Conservation (phyloP, 2,113 vertebrate genomes). For the Rutilus rutilus region DNA sequence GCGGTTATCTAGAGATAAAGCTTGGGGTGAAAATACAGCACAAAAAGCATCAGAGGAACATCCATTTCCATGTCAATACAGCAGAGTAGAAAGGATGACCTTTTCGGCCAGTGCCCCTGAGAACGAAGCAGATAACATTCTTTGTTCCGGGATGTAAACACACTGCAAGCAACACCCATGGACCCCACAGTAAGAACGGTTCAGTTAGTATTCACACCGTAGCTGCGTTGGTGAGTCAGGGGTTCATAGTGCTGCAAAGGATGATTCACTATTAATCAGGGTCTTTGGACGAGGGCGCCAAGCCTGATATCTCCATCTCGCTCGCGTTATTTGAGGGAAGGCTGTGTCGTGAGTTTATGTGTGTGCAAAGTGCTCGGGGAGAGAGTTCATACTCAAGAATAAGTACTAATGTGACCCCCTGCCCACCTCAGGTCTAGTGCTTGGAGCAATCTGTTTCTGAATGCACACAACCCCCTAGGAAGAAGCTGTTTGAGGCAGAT, state of each 20-base stretch:
- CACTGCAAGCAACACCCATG: conserved; percentile 3
- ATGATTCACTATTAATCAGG: conserved; percentile 31
- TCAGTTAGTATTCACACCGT: conserved; percentile 16
- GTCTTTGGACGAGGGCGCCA: neutral
- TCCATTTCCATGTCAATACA: conserved; percentile 42
- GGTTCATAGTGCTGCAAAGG: neutral
- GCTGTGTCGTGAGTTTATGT: conserved; percentile 3
- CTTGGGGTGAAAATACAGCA: neutral
- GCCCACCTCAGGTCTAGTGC: conserved; percentile 26
- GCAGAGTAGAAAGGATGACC: conserved; percentile 45
- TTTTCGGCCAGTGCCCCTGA: conserved; percentile 35
- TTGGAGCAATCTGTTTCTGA: conserved; percentile 18
- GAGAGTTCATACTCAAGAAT: conserved; percentile 43
- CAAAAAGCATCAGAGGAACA: conserved; percentile 33
- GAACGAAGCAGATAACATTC: conserved; percentile 25
- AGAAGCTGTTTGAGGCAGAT: conserved; percentile 34
- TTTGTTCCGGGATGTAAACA: conserved; percentile 32
- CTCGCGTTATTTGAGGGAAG: neutral
- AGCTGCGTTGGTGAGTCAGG: neutral
- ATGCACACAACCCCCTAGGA: conserved; percentile 5
- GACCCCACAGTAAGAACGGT: neutral
- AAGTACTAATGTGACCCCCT: conserved; percentile 45
- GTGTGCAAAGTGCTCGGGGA: conserved; percentile 21
- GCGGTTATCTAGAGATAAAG: conserved; percentile 10
- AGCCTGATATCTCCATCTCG: conserved; percentile 19